Evolutionary conservation across 2,797 vertebrate species (phyloP).

Genomic region (Hylomyscus alleni): DNA sequence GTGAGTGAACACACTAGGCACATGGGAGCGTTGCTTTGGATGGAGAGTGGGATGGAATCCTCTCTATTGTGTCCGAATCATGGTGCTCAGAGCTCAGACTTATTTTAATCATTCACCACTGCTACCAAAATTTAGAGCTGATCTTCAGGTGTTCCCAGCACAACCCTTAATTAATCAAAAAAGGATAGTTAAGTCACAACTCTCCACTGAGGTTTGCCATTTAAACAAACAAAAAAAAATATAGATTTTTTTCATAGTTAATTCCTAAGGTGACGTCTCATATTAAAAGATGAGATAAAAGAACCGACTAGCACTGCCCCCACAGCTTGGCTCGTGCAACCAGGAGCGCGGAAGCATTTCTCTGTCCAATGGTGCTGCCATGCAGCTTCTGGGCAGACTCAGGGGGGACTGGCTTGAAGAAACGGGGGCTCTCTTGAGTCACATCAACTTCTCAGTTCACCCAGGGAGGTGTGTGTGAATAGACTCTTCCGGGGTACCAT

Average conservation of each 20-base stretch:
- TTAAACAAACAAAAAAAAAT: not conserved
- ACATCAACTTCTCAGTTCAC: constrained; percentile 78
- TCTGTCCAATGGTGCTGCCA: constrained; percentile 75
- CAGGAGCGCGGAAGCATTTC: constrained; percentile 70
- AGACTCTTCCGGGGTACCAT: constrained; percentile 82
- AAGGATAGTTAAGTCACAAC: constrained; percentile 32
- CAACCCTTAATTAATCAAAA: constrained; percentile 20
- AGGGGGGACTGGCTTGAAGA: constrained; percentile 60
- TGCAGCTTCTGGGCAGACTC: constrained; percentile 85
- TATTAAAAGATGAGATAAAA: constrained; percentile 39
- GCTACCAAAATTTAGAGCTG: constrained; percentile 9
- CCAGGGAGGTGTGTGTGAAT: constrained; percentile 71
- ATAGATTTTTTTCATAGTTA: constrained; percentile 18
- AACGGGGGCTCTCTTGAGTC: constrained; percentile 73
- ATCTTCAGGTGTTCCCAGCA: constrained; percentile 4
- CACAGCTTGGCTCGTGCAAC: constrained; percentile 79
- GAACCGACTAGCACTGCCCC: constrained; percentile 57
- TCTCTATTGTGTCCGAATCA: constrained; percentile 1
- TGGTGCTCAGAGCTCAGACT: constrained; percentile 1
- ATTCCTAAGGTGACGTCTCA: constrained; percentile 40
- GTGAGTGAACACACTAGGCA: not conserved
- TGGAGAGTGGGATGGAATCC: not conserved
- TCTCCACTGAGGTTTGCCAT: not conserved
- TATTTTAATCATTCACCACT: constrained; percentile 23
- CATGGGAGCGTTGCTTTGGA: not conserved